Base-by-base conservation (phyloP, 2,113 vertebrate genomes). In the Desmodus rotundus region DNA sequence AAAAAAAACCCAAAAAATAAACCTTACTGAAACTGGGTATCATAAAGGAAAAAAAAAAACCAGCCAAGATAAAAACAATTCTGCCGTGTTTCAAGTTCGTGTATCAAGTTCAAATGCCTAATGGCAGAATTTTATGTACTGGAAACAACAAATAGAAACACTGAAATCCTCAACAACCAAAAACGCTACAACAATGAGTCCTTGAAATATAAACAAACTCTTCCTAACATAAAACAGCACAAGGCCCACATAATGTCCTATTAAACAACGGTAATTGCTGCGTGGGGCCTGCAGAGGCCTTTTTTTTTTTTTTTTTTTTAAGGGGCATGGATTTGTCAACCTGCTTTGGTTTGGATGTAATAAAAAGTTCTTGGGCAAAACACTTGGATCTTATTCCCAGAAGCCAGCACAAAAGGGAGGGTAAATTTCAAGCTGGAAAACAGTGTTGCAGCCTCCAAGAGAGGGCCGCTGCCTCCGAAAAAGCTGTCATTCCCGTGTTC, bases 241-340 rank as follows among this genome's bases (percentile, higher is more conserved):
- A 0, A 67, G 56, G 61, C 89, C 97, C 94, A 78, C 96, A 96
- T 95, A 96, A 97, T 82, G 54, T 95, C 85, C 93, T 97, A 68
- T 88, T 98, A 96, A 98, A 93, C 22, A 84, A 92, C 89, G 96
- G 96, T 96, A 93, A 97, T 95, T 85, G 92, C 88, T 41, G 28
- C 56, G 31, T 33, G 70, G 91, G 80, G 43, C 47, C 89, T 95
- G 96, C 93, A 95, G 89, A 67, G 77, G 92, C 54, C 50, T 81
- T 72, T 26, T 36, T 76, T 72, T 26, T 36, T 76, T 73, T 93
- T 43, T 43, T 43, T 92, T 63, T 31, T 31, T 14, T 81, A 77
- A 74, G 78, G 93, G 96, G 5, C 11, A 22, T 8, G 91, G 17
- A 33, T 72, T 86, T 95, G 61, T 91, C 77, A 72, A 65, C 89